phyloP scores from a whole-genome alignment of 2,113 vertebrate genomes.

The Merops nubicus region DNA sequence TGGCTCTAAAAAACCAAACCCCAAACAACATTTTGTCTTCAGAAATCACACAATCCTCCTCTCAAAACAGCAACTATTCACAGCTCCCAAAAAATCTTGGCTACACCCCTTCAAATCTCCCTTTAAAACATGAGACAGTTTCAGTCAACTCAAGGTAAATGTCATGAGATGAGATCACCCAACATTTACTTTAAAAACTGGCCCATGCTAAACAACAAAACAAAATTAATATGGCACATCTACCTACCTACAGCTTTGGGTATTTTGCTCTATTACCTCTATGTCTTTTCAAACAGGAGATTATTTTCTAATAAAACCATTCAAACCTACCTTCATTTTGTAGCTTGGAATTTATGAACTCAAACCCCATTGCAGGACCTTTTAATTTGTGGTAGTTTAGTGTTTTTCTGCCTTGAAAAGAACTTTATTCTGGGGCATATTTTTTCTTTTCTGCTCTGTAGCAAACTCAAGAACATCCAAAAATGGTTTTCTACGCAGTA shows the following conservation, averaged over 20 bases:
- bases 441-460: not conserved
- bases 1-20: not conserved
- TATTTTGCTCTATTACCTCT: not conserved
- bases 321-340: not conserved
- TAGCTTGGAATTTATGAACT: not conserved
- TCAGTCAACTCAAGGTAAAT: not conserved
- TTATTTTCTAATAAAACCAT: not conserved
- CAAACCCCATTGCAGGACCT: not conserved
- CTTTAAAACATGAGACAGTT: not conserved
- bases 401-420: not conserved
- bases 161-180: not conserved
- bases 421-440: not conserved
- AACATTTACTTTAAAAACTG: not conserved
- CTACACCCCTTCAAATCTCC: not conserved
- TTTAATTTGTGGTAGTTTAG: not conserved
- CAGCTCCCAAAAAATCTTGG: not conserved
- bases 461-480: not conserved
- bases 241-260: not conserved
- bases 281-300: not conserved
- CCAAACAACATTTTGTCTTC: not conserved
- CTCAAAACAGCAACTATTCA: not conserved
- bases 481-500: rapidly evolving
- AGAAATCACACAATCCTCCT: not conserved
- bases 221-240: not conserved
- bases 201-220: not conserved